Conservation (phyloP, 2,888 invertebrate genomes). For the Torymus aiolomorphi region DNA sequence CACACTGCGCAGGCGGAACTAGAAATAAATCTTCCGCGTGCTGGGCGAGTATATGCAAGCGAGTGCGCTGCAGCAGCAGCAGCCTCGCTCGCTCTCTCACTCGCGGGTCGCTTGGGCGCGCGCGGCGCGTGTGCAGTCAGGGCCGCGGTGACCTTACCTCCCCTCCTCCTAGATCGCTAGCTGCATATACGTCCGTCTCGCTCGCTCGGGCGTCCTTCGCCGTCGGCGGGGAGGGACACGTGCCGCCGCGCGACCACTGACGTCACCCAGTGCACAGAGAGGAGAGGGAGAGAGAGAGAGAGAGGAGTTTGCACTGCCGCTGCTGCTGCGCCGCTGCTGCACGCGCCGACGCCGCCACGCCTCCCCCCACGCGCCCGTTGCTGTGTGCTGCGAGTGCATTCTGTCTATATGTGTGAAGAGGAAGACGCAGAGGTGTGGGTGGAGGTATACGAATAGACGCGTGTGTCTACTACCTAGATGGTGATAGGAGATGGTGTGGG, state of each 20-base stretch:
- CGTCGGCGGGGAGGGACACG: slow-evolving; percentile 70
- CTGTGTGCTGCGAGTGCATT: too few relatives aligned
- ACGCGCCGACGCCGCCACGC: background rate
- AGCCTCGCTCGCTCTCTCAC: too few relatives aligned
- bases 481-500: background rate
- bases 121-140: slow-evolving; percentile 76
- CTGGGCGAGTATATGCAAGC: slow-evolving; percentile 23
- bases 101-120: slow-evolving; percentile 9
- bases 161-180: slow-evolving; percentile 47
- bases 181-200: slow-evolving; percentile 19
- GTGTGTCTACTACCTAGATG: too few relatives aligned
- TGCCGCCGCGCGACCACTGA: slow-evolving; percentile 68
- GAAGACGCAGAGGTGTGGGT: too few relatives aligned
- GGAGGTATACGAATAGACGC: too few relatives aligned
- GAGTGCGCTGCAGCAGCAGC: too few relatives aligned
- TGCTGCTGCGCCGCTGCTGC: background rate
- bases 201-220: slow-evolving; percentile 48
- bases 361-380: too few relatives aligned
- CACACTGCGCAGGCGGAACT: slow-evolving; percentile 62
- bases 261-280: slow-evolving; percentile 64
- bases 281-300: too few relatives aligned
- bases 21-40: slow-evolving; percentile 69
- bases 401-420: too few relatives aligned
- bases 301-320: too few relatives aligned
- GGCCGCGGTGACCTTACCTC: slow-evolving; percentile 80